phyloP scores from a whole-genome alignment of 2,113 vertebrate species.

The Ictalurus punctatus region DNA sequence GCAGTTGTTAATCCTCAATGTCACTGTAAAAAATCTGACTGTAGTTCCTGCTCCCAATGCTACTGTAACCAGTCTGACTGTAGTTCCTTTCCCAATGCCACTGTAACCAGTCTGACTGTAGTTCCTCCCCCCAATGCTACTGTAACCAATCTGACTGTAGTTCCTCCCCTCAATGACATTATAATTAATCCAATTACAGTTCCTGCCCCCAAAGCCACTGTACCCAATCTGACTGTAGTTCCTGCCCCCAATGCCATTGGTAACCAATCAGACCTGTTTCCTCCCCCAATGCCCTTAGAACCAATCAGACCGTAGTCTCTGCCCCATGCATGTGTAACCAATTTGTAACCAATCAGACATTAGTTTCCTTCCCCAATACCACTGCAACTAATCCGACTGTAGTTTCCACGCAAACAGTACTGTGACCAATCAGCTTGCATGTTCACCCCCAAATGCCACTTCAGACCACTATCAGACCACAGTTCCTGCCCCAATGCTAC shows the following conservation, averaged over 20 bases:
- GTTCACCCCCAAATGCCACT: too few relatives aligned
- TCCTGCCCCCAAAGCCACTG: not conserved
- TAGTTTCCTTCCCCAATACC: too few relatives aligned
- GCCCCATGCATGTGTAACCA: not conserved
- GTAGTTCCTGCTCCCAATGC: not conserved
- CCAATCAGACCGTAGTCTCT: not conserved
- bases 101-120: not conserved
- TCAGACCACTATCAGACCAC: too few relatives aligned
- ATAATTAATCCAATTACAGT: not conserved
- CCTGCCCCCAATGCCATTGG: too few relatives aligned
- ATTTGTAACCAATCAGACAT: not conserved
- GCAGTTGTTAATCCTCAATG: not conserved
- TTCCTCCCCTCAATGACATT: not conserved
- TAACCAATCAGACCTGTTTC: not conserved
- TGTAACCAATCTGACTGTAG: not conserved
- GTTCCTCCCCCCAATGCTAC: not conserved
- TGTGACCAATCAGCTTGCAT: too few relatives aligned
- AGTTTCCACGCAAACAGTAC: too few relatives aligned
- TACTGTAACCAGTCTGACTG: not conserved
- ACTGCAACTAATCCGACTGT: too few relatives aligned
- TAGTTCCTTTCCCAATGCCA: not conserved
- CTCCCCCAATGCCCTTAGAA: not conserved
- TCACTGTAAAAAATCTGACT: not conserved
- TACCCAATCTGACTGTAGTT: not conserved
- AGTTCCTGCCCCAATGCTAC: not conserved